Conservation (phyloP, 2,797 vertebrate genomes). For the Iguana delicatissima region DNA sequence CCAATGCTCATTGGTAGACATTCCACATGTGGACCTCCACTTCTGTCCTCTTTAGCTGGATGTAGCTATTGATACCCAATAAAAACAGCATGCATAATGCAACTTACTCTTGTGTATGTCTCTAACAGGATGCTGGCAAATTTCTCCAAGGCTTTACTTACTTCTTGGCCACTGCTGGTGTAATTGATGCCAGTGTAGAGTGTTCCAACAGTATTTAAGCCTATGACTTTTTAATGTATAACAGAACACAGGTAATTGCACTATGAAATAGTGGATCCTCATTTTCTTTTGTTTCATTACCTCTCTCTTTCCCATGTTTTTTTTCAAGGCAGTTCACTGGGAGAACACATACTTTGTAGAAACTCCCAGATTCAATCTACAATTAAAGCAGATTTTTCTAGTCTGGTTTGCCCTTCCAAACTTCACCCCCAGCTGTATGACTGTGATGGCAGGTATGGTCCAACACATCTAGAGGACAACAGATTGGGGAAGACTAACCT, state of each 20-base stretch:
- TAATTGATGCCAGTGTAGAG: too few species aligned
- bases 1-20: too few species aligned
- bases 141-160: too few species aligned
- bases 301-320: too few species aligned
- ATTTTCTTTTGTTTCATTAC: background rate
- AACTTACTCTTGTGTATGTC: too few species aligned
- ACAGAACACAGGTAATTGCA: background rate
- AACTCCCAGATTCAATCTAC: background rate
- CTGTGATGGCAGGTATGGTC: background rate
- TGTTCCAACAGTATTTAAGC: too few species aligned
- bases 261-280: background rate
- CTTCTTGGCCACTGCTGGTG: too few species aligned
- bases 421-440: background rate
- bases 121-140: too few species aligned
- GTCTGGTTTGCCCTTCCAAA: background rate
- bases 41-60: too few species aligned
- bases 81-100: too few species aligned
- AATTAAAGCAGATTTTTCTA: background rate
- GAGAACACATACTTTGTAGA: background rate
- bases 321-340: background rate
- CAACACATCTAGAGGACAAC: background rate
- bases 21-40: too few species aligned
- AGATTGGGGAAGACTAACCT: background rate
- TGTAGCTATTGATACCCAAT: too few species aligned
- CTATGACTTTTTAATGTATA: background rate